Base-by-base conservation (phyloP, 2,113 vertebrate genomes). In the Halcyon malimbica region DNA sequence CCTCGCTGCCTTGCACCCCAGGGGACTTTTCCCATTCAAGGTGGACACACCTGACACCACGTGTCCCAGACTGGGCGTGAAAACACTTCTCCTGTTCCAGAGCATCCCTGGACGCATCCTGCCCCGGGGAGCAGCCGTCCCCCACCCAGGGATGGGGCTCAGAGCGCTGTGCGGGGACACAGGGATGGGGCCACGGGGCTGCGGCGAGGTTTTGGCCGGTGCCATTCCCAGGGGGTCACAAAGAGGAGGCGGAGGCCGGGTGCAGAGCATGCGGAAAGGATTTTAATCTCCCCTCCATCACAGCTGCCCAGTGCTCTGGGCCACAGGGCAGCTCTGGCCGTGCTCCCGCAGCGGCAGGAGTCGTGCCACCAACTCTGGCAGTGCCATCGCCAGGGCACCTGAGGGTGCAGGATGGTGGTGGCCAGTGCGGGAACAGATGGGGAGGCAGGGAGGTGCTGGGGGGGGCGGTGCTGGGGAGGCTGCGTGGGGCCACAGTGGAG, bases 121-220 rank as follows among this genome's bases (percentile, higher is more conserved):
- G 31, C 33, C 39, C 50, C 1, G 5, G 2, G 41, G 7, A 6
- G 62, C 28, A 8, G 60, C 62, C 10, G 1, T 4, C 5, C 35
- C 41, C 13, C 59, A 6, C 6, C 11, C 70, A 18, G 76, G 6
- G 24, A 5, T 11, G 65, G 64, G 21, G 31, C 64, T 56, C 71
- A 1, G 26, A 16, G 13, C 69, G 41, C 54, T 6, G 31, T 0
- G 4, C 1, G 13, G 42, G 41, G 50, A 1, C 4, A 2, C 2
- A 1, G 57, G 42, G 17, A 19, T 2, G 7, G n/a, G 16, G 4
- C 6, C 51, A 0, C 0, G 16, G 39, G 51, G n/a, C 31, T 44
- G 44, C 2, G 1, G 56, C 28, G 13, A 48, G 59, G 26, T 14
- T 46, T 35, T 0, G 3, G 37, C 0, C 3, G 51, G 73, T 39